Percentiles rank a stretch among this genome's conserved stretches.
Conservation (phyloP, 2,113 vertebrate species). For the Ptilorrhoa leucosticta region DNA sequence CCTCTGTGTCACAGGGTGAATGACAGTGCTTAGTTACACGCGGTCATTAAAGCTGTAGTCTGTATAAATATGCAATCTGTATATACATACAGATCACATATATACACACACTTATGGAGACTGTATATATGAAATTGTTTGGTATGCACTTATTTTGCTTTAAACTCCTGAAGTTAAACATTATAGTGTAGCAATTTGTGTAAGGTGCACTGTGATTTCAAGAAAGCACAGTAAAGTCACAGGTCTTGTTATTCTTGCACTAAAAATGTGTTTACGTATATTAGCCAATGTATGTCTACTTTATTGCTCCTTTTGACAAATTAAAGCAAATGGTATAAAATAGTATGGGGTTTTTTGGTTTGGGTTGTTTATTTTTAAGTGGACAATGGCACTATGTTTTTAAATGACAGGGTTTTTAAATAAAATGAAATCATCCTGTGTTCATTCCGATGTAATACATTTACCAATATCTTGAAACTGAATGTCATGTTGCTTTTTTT, state of each 20-base stretch:
- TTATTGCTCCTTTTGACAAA: slow-evolving; percentile 74
- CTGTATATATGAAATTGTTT: slow-evolving; percentile 81
- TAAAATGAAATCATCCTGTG: slow-evolving; percentile 69
- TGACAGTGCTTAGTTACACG: slow-evolving; percentile 32
- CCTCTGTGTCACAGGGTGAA: slow-evolving; percentile 46
- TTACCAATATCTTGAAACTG: slow-evolving; percentile 75
- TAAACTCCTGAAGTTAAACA: slow-evolving; percentile 73
- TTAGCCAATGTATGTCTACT: slow-evolving; percentile 83
- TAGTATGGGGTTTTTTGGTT: slow-evolving; percentile 52
- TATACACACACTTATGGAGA: slow-evolving; percentile 68
- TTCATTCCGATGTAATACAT: slow-evolving; percentile 75
- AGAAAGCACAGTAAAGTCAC: slow-evolving; percentile 85
- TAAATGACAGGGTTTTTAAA: slow-evolving; percentile 83
- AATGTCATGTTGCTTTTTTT: slow-evolving; percentile 79
- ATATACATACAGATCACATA: slow-evolving; percentile 70
- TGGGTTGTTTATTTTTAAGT: slow-evolving; percentile 72
- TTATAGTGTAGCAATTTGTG: slow-evolving; percentile 82
- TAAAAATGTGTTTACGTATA: slow-evolving; percentile 84
- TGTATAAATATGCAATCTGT: slow-evolving; percentile 70
- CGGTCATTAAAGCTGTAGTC: slow-evolving; percentile 50
- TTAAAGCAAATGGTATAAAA: slow-evolving; percentile 74
- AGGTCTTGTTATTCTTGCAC: slow-evolving; percentile 86
- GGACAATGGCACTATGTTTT: slow-evolving; percentile 77
- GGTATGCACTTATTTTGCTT: slow-evolving; percentile 79
- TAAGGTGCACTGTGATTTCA: slow-evolving; percentile 84